Conservation (phyloP, 1,140 invertebrate genomes). For the Alviniconcha marisindica region DNA sequence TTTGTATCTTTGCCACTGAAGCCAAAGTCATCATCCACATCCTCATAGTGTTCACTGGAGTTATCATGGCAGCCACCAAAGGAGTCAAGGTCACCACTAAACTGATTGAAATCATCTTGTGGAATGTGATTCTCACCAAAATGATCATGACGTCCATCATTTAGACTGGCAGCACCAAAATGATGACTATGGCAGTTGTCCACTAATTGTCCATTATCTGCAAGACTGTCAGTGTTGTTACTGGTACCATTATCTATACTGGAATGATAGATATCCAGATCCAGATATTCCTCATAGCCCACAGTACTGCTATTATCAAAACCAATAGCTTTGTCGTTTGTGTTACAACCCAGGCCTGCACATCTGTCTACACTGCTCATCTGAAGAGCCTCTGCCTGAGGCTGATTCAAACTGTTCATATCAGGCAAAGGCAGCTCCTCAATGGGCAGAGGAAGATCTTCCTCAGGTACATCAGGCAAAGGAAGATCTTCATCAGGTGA, state of each 20-base stretch:
- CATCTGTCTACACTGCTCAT: constrained; percentile 10
- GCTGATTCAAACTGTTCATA: neutral
- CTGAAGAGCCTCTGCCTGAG: constrained; percentile 10
- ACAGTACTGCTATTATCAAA: constrained; percentile 1
- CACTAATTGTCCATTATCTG: neutral
- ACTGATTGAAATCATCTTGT: constrained; percentile 20
- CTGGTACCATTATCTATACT: neutral
- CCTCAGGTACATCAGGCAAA: constrained; percentile 8
- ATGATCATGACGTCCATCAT: neutral
- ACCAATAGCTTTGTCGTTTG: neutral
- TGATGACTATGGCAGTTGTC: neutral
- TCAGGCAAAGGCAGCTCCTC: constrained; percentile 21
- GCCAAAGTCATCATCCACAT: neutral
- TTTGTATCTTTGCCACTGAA: constrained; percentile 1
- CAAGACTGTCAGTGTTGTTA: neutral
- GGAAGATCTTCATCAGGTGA: constrained; percentile 1
- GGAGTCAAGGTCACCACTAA: constrained; percentile 13
- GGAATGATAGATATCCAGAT: neutral
- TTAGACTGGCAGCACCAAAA: neutral
- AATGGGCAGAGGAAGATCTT: constrained; percentile 19
- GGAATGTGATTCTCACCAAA: constrained; percentile 30
- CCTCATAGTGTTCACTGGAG: constrained; percentile 2
- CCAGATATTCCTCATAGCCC: constrained; percentile 1
- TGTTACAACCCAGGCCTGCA: neutral
- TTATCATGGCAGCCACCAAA: neutral